Percentiles rank a stretch among this genome's conserved stretches.
Conservation (phyloP, 2,888 invertebrate species). For the Neoascia interrupta region DNA sequence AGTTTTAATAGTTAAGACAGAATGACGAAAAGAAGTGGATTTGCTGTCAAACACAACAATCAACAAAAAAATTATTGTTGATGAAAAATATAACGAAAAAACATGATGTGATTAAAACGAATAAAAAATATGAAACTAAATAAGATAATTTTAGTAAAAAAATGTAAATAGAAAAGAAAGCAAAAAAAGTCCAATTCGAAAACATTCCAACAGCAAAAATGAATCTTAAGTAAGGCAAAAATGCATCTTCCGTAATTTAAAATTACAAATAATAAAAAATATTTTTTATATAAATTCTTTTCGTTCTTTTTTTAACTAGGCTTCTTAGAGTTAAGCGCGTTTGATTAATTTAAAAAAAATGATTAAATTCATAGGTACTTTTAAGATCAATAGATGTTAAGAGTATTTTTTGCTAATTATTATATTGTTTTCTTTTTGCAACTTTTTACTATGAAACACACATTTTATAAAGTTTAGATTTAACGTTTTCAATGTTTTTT, state of each 20-base stretch:
- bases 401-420: constrained; percentile 27
- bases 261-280: constrained; percentile 58
- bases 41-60: constrained; percentile 61
- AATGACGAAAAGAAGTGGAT: constrained; percentile 26
- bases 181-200: constrained; percentile 44
- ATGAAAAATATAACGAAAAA: constrained; percentile 54
- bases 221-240: constrained; percentile 29
- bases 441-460: constrained; percentile 48
- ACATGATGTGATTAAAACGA: constrained; percentile 60
- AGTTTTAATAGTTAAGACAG: constrained; percentile 46
- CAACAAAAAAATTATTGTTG: constrained; percentile 47
- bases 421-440: constrained; percentile 42
- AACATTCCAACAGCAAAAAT: constrained; percentile 59
- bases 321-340: constrained; percentile 34
- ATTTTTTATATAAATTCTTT: constrained; percentile 19
- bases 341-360: constrained; percentile 44
- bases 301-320: constrained; percentile 37
- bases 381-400: constrained; percentile 22
- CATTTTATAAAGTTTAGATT: constrained; percentile 42
- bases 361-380: constrained; percentile 1
- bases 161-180: constrained; percentile 54
- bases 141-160: constrained; percentile 58
- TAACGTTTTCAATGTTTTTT: constrained; percentile 52
- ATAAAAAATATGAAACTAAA: constrained; percentile 40
- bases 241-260: constrained; percentile 69